Conservation (phyloP, 2,888 invertebrate species). For the Macrosiphum euphorbiae region DNA sequence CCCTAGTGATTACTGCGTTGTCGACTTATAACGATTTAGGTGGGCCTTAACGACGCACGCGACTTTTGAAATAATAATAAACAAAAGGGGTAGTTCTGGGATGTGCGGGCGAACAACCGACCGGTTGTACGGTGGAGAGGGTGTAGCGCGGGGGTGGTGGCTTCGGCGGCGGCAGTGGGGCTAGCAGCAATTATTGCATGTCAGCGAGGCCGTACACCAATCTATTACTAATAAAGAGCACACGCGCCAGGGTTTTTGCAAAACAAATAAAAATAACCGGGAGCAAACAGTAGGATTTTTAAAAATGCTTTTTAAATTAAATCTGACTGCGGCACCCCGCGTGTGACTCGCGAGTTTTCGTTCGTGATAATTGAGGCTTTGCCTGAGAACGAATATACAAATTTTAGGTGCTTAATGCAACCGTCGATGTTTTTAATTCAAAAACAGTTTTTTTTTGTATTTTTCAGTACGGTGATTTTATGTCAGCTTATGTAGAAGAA, state of each 20-base stretch:
- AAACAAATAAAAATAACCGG: constrained; percentile 62
- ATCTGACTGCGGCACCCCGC: constrained; percentile 45
- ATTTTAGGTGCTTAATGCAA: neutral
- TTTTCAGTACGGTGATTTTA: neutral
- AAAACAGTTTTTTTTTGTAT: neutral
- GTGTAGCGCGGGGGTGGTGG: neutral
- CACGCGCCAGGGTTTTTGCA: constrained; percentile 58
- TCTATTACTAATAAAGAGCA: constrained; percentile 63
- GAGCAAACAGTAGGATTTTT: constrained; percentile 46
- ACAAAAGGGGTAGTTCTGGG: constrained; percentile 60
- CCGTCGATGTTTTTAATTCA: neutral
- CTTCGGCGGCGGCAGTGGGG: constrained; percentile 30
- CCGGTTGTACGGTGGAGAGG: constrained; percentile 42
- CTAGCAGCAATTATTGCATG: constrained; percentile 63
- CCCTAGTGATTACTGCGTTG: constrained; percentile 64
- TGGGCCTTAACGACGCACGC: constrained; percentile 64
- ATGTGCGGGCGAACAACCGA: constrained; percentile 39
- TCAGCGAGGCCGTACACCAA: constrained; percentile 62
- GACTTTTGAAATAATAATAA: constrained; percentile 65
- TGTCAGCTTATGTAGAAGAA: neutral
- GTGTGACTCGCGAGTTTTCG: constrained; percentile 24
- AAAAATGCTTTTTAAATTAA: constrained; percentile 62
- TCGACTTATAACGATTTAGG: constrained; percentile 65
- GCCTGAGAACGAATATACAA: neutral
- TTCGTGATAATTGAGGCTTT: constrained; percentile 21